Base-by-base conservation (phyloP, 2,888 invertebrate species). In the Alsophila aescularia region DNA sequence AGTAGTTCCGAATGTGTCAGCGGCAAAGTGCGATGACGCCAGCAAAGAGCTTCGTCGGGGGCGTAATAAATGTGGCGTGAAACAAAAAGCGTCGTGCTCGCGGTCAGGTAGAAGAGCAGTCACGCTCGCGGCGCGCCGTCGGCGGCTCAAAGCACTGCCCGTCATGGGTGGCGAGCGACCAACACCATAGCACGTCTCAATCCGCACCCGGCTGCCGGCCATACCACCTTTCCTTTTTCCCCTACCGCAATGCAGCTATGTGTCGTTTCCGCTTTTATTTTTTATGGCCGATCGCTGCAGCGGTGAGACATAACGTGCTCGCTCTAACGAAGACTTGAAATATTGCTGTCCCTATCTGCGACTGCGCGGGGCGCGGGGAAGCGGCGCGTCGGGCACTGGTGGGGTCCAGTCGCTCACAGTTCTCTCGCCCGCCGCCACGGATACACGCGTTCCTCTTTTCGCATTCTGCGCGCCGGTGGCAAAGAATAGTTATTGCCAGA, bases 101-200 rank as follows among this genome's bases (percentile, higher is more conserved):
- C 72, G 77, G 61, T 70, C 73, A 73, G 77, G 80, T 73, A 73
- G 64, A 61, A 49, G 66, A 67, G 70, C 50, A 44, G 54, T 49
- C 53, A 48, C 43, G 55, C 50, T 54, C 51, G 50, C 58, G 50
- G 31, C 37, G 58, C 44, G 51, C 42, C 43, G 60, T 75, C 85
- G 84, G 84, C 83, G 72, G 74, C 80, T 85, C 90, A 90, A 90
- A 90, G 90, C 85, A 77, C 74, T 74, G 80, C 83, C 77, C 90
- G 87, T 85, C 91, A 87, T 90, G 92, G 91, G 91, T 91, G 92
- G 90, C 90, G 82, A 85, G 90, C 88, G 87, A 85, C 86, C 90
- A 83, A 87, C 92, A 88, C 89, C 88, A 85, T 86, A 84, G 87
- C 90, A 90, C 90, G 88, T 90, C 91, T 90, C 90, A 92, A 92